Evolutionary conservation across 2,888 invertebrate genomes (phyloP), one percentile per base, ranked within the genome.

Genomic region (Drosophila merina): DNA sequence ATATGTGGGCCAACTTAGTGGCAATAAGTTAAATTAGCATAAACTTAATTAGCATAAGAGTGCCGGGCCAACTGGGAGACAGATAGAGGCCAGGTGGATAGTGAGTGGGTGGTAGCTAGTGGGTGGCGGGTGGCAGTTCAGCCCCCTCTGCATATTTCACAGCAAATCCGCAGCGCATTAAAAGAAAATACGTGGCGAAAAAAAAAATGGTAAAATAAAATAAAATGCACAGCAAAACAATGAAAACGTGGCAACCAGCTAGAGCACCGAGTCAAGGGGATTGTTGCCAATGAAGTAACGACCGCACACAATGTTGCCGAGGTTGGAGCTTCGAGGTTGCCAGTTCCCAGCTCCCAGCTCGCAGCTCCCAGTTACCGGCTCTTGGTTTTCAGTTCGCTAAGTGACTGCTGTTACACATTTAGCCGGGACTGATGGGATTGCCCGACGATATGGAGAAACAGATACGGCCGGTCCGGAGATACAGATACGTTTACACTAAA

Each of bases 41-140:
- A 84, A 84, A 84, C 83, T 86, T 84, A 84, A 84, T 84, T 84
- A 84, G 81, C 86, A 84, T 84, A 84, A 86, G 86, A 84, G 84
- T 84, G 86, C 78, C 68, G 82, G 85, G 77, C 79, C 80, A 79
- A 77, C 72, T 67, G 82, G 79, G 82, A 82, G 69, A 63, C 64
- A 64, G 63, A 66, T 63, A 40, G 64, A 40, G 64, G 47, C 64
- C 64, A 64, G 63, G 45, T 63, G 51, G 63, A 33, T 25, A 49
- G 30, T 8, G 7, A 20, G 20, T 20, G 20, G 20, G 20, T 20
- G 20, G 20, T 20, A 2, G 20, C 20, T 20, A 20, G 40, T 42
- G n/a, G 47, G 9, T 14, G 12, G 49, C 4, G 14, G 14, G 38
- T 20, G 50, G 33, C 1, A 20, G 14, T 40, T 30, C 50, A 48